A percentile compares a stretch with the other conserved stretches of the same genome.
phyloP scores from a whole-genome alignment of 2,113 vertebrate species.

The Pachyramphus minor region DNA sequence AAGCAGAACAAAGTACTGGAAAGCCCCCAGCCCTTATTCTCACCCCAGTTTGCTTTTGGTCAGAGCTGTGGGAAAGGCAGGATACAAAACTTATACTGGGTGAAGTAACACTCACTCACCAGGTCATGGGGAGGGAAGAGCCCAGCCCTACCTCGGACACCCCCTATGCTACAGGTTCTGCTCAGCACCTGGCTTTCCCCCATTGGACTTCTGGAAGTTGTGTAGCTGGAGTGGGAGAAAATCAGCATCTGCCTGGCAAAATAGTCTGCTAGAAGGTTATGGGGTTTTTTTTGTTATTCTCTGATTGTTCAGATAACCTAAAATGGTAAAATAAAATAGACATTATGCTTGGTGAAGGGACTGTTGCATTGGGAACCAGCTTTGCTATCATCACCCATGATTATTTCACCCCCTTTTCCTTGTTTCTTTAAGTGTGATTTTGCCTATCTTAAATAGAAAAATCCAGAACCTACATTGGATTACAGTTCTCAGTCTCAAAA shows the following conservation, averaged over 20 bases:
- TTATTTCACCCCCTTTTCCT: background rate
- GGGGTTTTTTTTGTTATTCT: background rate
- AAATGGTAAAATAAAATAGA: background rate
- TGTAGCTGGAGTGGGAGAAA: background rate
- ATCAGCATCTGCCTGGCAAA: background rate
- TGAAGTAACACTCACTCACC: background rate
- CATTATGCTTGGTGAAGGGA: background rate
- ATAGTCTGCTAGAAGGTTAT: background rate
- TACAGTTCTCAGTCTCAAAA: background rate
- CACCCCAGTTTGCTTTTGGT: background rate
- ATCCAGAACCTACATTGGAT: background rate
- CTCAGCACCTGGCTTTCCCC: background rate
- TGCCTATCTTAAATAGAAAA: background rate
- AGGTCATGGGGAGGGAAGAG: background rate
- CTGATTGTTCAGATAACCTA: background rate
- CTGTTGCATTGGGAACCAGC: background rate
- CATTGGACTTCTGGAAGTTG: background rate
- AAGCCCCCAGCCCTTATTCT: background rate
- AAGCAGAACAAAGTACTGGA: background rate
- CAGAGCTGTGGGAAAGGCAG: background rate
- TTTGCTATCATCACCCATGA: background rate
- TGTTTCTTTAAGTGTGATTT: background rate
- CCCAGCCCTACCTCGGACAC: background rate
- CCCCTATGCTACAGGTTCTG: rapidly evolving
- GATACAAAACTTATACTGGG: background rate